Evolutionary conservation across 2,888 invertebrate species (phyloP).

Genomic region (Microctonus brassicae): DNA sequence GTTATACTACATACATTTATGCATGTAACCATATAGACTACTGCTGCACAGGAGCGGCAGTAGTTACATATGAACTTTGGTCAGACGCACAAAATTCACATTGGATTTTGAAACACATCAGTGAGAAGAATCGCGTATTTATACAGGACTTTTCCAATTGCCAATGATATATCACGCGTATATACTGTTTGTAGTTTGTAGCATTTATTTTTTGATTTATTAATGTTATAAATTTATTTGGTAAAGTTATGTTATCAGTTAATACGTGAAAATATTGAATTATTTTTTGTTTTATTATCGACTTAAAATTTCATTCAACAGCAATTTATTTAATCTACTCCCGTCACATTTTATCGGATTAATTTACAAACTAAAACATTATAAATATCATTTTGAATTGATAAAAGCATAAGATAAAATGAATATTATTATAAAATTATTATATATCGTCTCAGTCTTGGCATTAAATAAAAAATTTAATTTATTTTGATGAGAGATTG

Average conservation of each 20-base stretch:
- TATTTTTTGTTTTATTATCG: background rate
- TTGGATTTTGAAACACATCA: background rate
- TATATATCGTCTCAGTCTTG: no score
- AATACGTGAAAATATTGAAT: slow-evolving; percentile 8
- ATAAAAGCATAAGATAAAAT: no score
- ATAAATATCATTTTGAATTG: no score
- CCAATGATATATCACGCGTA: background rate
- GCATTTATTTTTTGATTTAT: slow-evolving; percentile 14
- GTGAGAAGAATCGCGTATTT: background rate
- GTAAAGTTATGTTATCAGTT: background rate
- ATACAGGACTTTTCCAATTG: background rate
- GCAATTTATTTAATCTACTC: background rate
- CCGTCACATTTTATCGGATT: background rate
- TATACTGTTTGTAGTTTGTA: background rate
- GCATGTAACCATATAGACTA: background rate
- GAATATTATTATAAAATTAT: no score
- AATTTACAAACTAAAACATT: background rate
- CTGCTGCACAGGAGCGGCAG: background rate
- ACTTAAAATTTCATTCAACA: background rate
- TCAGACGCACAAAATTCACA: slow-evolving; percentile 6
- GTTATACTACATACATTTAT: background rate
- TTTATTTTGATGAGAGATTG: background rate
- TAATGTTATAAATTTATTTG: background rate
- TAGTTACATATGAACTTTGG: background rate
- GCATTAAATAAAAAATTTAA: no score